Base-by-base conservation (phyloP, 2,888 invertebrate species). In the Hirtodrosophila cameraria region DNA sequence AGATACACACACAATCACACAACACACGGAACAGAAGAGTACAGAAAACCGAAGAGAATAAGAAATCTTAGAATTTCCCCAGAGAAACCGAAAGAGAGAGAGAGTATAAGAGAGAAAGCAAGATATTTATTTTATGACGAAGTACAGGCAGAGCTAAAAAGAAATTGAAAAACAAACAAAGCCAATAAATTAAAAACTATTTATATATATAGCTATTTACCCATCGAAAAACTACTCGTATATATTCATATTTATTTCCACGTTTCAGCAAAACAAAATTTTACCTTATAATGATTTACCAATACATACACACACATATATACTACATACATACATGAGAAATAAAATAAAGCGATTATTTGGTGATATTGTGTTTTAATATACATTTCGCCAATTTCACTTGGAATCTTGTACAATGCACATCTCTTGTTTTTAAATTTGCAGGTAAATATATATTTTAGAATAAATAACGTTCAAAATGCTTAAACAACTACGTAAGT, bases 321-420 rank as follows among this genome's bases (percentile, higher is more conserved):
- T 20, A 36, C 35, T 13, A 63, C 16, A 59, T 41, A 58, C 3
- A 49, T n/a, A 54, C 8, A 38, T 16, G 63, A 62, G 42, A 67
- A 70, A 63, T 61, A 63, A 66, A 78, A 82, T 82, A 78, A 85
- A 85, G 35, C 45, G 49, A 75, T 65, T 82, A 57, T 65, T 78
- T 85, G 86, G 75, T 74, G 75, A 82, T 69, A 63, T 61, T 69
- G 82, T 77, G 78, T 77, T 84, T 77, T 68, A 36, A 30, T 60
- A 54, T 55, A 48, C 74, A 60, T 23, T 5, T 39, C 30, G 50
- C 36, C 73, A 52, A 57, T 57, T 55, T 49, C 53, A 54, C 46
- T 53, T 28, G 52, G 53, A 48, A 23, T 23, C 23, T 2, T 4
- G 23, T 23, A 23, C 23, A 55, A 20, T n/a, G n/a, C n/a, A n/a